These are phyloP conservation scores for Perizoma flavofasciatum DNA, from an alignment of 2,888 invertebrate genomes.

Conservation along the genomic window DNA sequence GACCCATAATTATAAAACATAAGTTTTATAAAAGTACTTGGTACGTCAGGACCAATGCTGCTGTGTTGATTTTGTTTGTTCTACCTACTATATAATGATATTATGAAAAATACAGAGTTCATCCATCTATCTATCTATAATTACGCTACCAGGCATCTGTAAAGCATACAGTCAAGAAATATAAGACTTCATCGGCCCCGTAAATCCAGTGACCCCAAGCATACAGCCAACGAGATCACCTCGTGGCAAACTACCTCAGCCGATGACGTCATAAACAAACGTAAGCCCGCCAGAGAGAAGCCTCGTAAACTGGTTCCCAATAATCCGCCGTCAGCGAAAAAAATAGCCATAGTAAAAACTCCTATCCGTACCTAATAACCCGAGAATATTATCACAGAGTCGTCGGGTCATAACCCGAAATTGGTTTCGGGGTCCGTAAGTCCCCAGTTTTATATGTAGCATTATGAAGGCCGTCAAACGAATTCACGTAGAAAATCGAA, in stretches of 20 bases:
- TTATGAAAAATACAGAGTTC: too few species aligned
- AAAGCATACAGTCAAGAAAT: too few species aligned
- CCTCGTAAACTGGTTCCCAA: constrained; percentile 78
- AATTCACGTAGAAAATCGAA: constrained; percentile 85
- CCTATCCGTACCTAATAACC: constrained; percentile 84
- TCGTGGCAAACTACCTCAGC: constrained; percentile 38
- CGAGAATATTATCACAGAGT: constrained; percentile 84
- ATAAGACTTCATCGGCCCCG: neutral
- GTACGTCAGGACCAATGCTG: too few species aligned
- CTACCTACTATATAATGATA: too few species aligned
- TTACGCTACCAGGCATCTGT: too few species aligned
- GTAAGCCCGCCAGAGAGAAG: constrained; percentile 61
- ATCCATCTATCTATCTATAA: too few species aligned
- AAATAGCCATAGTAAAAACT: constrained; percentile 84
- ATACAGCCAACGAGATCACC: constrained; percentile 12
- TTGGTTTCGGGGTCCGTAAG: constrained; percentile 85
- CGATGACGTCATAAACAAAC: constrained; percentile 73
- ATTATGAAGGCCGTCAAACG: constrained; percentile 85
- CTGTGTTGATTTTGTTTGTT: too few species aligned
- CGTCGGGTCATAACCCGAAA: constrained; percentile 85
- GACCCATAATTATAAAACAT: too few species aligned
- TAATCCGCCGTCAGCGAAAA: constrained; percentile 80
- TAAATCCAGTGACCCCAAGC: constrained; percentile 25
- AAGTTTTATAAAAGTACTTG: too few species aligned
- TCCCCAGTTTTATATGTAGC: constrained; percentile 84